Evolutionary conservation across 2,888 invertebrate genomes (phyloP).

Genomic region (Lymantria dispar): DNA sequence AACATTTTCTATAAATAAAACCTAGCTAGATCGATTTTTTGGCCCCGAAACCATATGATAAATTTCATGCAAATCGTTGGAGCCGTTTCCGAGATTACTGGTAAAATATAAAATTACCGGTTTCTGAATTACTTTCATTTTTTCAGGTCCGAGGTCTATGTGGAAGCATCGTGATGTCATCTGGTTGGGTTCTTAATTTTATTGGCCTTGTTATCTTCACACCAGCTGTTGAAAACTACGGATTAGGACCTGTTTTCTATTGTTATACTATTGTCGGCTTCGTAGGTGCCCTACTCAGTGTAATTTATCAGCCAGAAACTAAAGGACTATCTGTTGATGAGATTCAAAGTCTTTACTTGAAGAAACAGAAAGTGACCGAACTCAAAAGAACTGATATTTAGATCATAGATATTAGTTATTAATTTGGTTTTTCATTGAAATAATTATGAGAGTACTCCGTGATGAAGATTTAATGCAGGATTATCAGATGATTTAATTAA

Average conservation of each 20-base stretch:
- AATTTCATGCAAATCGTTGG: too few relatives aligned
- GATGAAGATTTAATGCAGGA: too few relatives aligned
- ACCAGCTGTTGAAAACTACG: conserved; percentile 53
- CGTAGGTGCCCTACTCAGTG: conserved; percentile 54
- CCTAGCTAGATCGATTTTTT: too few relatives aligned
- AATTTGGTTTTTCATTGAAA: neutral
- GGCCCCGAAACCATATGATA: too few relatives aligned
- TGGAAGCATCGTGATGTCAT: conserved; percentile 52
- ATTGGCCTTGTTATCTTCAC: conserved; percentile 61
- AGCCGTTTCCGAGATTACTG: too few relatives aligned
- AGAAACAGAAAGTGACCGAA: conserved; percentile 25
- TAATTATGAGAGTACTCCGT: too few relatives aligned
- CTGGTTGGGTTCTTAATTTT: conserved; percentile 64
- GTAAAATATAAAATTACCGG: too few relatives aligned
- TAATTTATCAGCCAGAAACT: conserved; percentile 68
- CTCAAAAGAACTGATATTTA: conserved; percentile 2
- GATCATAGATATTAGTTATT: neutral
- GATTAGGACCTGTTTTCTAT: conserved; percentile 64
- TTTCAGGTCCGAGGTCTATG: conserved; percentile 61
- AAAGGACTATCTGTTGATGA: conserved; percentile 65
- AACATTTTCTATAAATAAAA: too few relatives aligned
- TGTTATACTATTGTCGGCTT: conserved; percentile 60
- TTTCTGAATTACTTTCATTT: neutral
- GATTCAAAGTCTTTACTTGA: conserved; percentile 58
- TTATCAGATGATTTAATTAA: too few relatives aligned